These are phyloP conservation scores for Drosophila meridionalis DNA, from an alignment of 2,888 invertebrate species.

Conservation along the genomic window DNA sequence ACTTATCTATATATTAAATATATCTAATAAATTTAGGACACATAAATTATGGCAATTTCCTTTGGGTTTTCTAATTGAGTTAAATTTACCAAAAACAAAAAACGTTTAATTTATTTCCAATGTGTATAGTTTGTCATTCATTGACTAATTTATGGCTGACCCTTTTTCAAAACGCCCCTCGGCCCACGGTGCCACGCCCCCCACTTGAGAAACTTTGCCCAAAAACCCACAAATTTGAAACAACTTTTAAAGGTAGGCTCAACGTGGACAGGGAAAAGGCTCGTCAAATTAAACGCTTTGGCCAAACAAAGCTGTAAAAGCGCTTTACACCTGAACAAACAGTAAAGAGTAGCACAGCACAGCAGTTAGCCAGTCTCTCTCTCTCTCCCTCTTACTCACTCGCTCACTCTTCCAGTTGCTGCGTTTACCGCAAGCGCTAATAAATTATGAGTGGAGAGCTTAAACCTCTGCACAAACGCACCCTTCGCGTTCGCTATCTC, in stretches of 20 bases:
- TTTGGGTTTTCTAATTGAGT: slow-evolving; percentile 19
- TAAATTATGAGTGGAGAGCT: slow-evolving; percentile 74
- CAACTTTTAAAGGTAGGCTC: slow-evolving; percentile 21
- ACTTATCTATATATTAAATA: background rate
- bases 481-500: slow-evolving; percentile 4
- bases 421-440: slow-evolving; percentile 68
- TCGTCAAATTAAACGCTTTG: slow-evolving; percentile 52
- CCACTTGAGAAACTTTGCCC: slow-evolving; percentile 10
- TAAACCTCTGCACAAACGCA: slow-evolving; percentile 57
- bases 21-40: background rate
- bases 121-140: slow-evolving; percentile 34
- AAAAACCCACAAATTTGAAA: slow-evolving; percentile 33
- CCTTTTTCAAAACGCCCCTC: slow-evolving; percentile 13
- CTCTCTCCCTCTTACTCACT: background rate
- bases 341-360: slow-evolving; percentile 26
- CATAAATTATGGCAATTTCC: background rate
- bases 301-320: slow-evolving; percentile 22
- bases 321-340: slow-evolving; percentile 57
- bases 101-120: slow-evolving; percentile 5
- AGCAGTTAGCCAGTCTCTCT: background rate
- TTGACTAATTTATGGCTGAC: slow-evolving; percentile 35
- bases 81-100: background rate
- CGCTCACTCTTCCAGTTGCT: background rate
- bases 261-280: background rate
- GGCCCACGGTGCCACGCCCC: background rate